These are phyloP conservation scores for Pandemis cinnamomeana DNA, from an alignment of 2,888 invertebrate species.

Conservation along the genomic window DNA sequence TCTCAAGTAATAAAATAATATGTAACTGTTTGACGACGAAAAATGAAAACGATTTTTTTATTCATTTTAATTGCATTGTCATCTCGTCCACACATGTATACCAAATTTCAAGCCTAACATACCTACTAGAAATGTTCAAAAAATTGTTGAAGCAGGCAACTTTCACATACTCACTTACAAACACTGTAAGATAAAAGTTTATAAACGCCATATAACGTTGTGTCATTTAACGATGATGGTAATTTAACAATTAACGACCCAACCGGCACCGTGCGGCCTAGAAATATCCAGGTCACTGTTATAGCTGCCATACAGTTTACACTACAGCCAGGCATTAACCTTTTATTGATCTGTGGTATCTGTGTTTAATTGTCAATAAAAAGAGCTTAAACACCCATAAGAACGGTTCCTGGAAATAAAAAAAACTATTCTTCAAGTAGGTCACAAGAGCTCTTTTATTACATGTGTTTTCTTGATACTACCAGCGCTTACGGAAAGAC, in stretches of 20 bases:
- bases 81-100: background rate
- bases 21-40: no score
- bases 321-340: constrained; percentile 5
- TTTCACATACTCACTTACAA: background rate
- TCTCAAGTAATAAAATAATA: no score
- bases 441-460: no score
- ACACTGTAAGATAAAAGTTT: background rate
- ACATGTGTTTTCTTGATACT: no score
- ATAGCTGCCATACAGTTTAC: constrained; percentile 14
- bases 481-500: no score
- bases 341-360: constrained; percentile 10
- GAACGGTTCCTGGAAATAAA: background rate
- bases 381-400: background rate
- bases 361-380: background rate
- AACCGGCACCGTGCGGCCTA: constrained; percentile 7
- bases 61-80: background rate
- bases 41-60: background rate
- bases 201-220: background rate
- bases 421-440: no score
- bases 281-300: constrained; percentile 29
- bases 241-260: background rate
- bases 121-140: no score
- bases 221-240: background rate
- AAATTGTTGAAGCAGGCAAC: no score
- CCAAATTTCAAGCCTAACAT: no score